Conservation (phyloP, 2,113 vertebrate species). For the Misgurnus mizolepis region DNA sequence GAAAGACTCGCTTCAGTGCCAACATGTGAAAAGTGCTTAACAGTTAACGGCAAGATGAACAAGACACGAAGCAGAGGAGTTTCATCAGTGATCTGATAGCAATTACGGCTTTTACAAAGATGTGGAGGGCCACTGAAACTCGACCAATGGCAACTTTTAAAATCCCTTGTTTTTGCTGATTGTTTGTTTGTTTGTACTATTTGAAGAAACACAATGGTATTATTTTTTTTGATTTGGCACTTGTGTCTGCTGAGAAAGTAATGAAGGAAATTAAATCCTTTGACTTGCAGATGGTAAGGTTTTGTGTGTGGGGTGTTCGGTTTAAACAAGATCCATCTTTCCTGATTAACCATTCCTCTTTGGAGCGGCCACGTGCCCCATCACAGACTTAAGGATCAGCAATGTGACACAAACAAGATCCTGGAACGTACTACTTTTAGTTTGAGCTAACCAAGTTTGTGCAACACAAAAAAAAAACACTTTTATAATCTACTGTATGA, state of each 20-base stretch:
- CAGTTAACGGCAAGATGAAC: slow-evolving; percentile 22
- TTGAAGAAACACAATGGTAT: too few relatives aligned
- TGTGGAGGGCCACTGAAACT: background rate
- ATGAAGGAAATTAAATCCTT: background rate
- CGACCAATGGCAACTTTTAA: too few relatives aligned
- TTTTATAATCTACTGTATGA: too few relatives aligned
- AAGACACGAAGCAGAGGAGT: background rate
- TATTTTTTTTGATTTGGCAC: slow-evolving; percentile 12
- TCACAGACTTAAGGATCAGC: background rate
- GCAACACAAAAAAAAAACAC: too few relatives aligned
- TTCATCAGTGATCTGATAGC: background rate
- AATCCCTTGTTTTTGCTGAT: too few relatives aligned
- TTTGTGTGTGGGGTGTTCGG: background rate
- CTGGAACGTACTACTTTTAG: background rate
- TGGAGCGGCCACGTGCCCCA: background rate
- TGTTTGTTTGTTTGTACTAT: too few relatives aligned
- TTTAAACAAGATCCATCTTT: slow-evolving; percentile 22
- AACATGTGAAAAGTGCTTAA: slow-evolving; percentile 33
- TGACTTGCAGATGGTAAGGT: background rate
- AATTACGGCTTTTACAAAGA: slow-evolving; percentile 20
- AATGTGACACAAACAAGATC: background rate
- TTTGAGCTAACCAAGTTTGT: too few relatives aligned
- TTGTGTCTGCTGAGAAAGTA: background rate
- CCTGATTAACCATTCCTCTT: slow-evolving; percentile 12
- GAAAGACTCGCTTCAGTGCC: background rate